These are phyloP conservation scores for Callosobruchus maculatus DNA, from an alignment of 2,888 invertebrate genomes.

Conservation along the genomic window DNA sequence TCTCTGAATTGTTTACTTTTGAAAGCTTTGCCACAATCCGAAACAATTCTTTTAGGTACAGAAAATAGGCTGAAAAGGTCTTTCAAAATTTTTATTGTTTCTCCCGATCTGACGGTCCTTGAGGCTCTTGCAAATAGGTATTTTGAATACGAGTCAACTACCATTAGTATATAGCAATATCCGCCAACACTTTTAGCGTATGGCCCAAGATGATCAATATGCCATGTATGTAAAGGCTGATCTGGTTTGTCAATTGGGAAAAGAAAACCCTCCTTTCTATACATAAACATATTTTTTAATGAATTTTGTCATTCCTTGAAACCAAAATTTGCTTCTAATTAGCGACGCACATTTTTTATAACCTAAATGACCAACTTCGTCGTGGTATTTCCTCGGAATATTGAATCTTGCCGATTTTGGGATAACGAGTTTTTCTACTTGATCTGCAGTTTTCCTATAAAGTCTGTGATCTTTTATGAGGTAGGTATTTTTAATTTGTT, in stretches of 20 bases:
- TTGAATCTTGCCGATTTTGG: constrained; percentile 31
- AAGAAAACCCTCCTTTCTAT: constrained; percentile 13
- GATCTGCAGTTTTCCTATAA: constrained; percentile 17
- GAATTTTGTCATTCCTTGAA: constrained; percentile 12
- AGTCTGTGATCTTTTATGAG: constrained; percentile 2
- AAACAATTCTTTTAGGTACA: constrained; percentile 13
- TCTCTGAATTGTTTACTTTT: constrained; percentile 9
- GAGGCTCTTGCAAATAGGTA: constrained; percentile 8
- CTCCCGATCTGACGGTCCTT: constrained; percentile 12
- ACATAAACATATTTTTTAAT: constrained; percentile 14
- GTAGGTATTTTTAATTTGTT: not conserved
- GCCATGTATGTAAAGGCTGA: constrained; percentile 16
- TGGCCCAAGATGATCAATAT: constrained; percentile 21
- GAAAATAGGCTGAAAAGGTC: constrained; percentile 18
- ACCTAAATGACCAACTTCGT: constrained; percentile 18
- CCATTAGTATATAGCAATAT: constrained; percentile 13
- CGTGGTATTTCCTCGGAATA: constrained; percentile 23
- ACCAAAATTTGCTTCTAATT: constrained; percentile 12
- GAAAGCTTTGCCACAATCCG: constrained; percentile 16
- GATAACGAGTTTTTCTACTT: constrained; percentile 29
- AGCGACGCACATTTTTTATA: not conserved
- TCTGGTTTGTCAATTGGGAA: constrained; percentile 14
- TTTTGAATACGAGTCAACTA: constrained; percentile 17
- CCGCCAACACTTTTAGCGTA: not conserved
- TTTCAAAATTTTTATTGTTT: constrained; percentile 12